phyloP scores from a whole-genome alignment of 37 sponge, comb jelly and placozoan species.

The Geodia barretti region DNA sequence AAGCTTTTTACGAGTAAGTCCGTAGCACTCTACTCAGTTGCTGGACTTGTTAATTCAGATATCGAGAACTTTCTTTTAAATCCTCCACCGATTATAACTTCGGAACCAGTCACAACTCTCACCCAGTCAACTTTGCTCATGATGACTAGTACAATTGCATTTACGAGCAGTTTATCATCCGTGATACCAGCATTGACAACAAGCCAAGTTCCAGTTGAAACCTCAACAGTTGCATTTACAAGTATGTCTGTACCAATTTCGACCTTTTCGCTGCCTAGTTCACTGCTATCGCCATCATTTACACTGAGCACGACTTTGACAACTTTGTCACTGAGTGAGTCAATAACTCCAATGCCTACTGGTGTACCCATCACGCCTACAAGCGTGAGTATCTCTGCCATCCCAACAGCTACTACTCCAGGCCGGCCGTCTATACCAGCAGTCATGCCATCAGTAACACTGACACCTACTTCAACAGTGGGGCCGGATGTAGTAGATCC shows the following conservation, averaged over 20 bases:
- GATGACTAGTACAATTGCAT: not conserved
- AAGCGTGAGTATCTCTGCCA: not conserved
- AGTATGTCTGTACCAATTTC: not conserved
- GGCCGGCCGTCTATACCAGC: not conserved
- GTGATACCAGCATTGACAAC: not conserved
- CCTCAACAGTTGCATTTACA: not conserved
- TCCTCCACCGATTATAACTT: not conserved
- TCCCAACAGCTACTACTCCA: not conserved
- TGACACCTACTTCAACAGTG: not conserved
- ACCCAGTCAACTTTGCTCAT: not conserved
- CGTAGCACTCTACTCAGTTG: conserved; percentile 13
- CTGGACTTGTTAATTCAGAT: not conserved
- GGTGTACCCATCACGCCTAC: not conserved
- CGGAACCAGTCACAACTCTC: not conserved
- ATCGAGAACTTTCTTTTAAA: not conserved
- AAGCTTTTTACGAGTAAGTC: not conserved
- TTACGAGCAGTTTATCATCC: not conserved
- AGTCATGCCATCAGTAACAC: not conserved
- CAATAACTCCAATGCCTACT: not conserved
- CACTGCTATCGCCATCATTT: not conserved
- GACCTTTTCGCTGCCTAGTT: not conserved
- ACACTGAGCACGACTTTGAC: not conserved
- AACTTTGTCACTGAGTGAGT: not conserved
- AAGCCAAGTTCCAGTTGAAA: not conserved
- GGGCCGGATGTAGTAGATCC: no score